Evolutionary conservation across 2,888 invertebrate genomes (phyloP), one percentile per base, ranked within the genome.

Genomic region (Tetropium fuscum): DNA sequence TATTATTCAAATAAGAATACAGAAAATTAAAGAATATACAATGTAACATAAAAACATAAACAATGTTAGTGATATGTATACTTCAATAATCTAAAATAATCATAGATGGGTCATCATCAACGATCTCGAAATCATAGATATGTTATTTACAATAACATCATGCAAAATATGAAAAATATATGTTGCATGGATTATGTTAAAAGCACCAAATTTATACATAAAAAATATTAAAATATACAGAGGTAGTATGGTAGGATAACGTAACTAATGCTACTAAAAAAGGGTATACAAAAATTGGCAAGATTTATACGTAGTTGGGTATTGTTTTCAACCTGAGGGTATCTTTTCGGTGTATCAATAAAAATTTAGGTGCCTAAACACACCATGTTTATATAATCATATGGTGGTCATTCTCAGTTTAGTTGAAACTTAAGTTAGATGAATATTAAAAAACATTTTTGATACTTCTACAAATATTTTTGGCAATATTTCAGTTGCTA

Each of bases 161-260:
- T 19, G 34, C 41, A 40, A 41, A 19, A 41, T 40, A 41, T 10
- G 34, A n/a, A 27, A 38, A 8, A n/a, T 20, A 36, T 48, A 30
- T 22, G 32, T 48, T 10, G 41, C 41, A 25, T 41, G 40, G 27
- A 64, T 45, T 58, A 43, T 55, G 49, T 63, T 58, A 53, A 63
- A 67, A 67, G 66, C 66, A 67, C 66, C 66, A 63, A 67, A 56
- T 60, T 62, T 53, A 53, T 58, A 63, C 54, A 55, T 58, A 59
- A 40, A 40, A 57, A 53, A 30, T 58, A 55, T 60, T 60, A 60
- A 64, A 66, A 65, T 47, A 63, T 58, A 64, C 58, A 65, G 70
- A 72, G 72, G 72, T 72, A 72, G 72, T 68, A 57, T 53, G 67
- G 64, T 67, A 70, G 69, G 65, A 69, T 63, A 58, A 67, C 60